Base-by-base conservation (phyloP, 2,113 vertebrate species). In the Colossoma macropomum region DNA sequence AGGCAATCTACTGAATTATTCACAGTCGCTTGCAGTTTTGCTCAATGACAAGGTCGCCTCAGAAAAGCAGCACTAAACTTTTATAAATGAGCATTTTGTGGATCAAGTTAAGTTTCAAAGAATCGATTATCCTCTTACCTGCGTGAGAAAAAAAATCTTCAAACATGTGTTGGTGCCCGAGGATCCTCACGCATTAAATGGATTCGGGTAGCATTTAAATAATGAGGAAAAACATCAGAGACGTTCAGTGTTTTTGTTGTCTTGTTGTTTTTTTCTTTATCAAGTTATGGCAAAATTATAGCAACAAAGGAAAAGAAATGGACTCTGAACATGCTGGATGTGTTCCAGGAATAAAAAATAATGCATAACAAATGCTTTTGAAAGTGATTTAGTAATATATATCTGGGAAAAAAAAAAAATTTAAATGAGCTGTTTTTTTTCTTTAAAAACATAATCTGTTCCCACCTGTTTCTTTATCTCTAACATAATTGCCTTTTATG, bases 1-100 rank as follows among this genome's bases (percentile, higher is more conserved):
- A 85, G 85, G 77, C 78, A 74, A 78, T 77, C 62, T 81, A 27
- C 66, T 89, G 72, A 89, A 89, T 91, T 84, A 88, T 91, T 88
- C 84, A 89, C 83, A 73, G 78, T 87, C 86, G 79, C 85, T 85
- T 81, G 74, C 81, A 63, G 80, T 88, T 88, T 87, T 87, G 80
- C 75, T 86, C 72, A 81, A 69, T 79, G 70, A 85, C 83, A 89
- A 87, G 82, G 85, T 82, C 63, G 59, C 79, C 68, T 83, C 27
- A 65, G 70, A 79, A 88, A 88, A 81, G 81, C 75, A 60, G 27
- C 73, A 86, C 89, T 78, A 87, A 85, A 87, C 50, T 89, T 90
- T 87, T 30, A 88, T 87, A 82, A 83, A 81, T 80, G 59, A 71
- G 80, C 75, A 79, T 85, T 85, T 87, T 56, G 56, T 54, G 75